phyloP scores from a whole-genome alignment of 2,113 vertebrate species.

The Apus apus region DNA sequence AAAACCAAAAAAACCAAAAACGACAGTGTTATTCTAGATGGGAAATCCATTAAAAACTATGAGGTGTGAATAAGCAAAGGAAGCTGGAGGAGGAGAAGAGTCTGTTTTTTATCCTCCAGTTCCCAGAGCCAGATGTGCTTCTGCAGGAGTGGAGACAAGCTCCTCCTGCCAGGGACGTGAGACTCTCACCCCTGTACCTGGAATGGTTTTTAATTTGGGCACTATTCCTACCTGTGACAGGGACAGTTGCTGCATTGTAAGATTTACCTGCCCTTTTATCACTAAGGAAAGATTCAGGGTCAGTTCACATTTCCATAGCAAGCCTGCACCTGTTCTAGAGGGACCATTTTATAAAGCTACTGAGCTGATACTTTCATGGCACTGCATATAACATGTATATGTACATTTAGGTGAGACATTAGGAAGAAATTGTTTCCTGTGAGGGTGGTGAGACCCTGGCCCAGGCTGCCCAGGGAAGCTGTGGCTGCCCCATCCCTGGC shows the following conservation, averaged over 20 bases:
- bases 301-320: neutral
- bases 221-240: neutral
- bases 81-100: neutral
- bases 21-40: neutral
- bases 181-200: accelerated
- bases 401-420: no score
- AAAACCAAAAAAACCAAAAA: no score
- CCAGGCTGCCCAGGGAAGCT: no score
- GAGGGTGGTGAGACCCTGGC: no score
- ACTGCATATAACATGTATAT: no score
- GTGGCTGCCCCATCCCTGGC: no score
- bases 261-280: neutral
- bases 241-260: neutral
- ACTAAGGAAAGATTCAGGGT: neutral
- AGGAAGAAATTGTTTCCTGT: no score
- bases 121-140: neutral
- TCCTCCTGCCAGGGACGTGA: accelerated
- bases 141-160: no score
- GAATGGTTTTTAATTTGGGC: neutral
- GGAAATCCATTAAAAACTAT: neutral
- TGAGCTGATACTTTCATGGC: no score
- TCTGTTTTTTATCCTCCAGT: neutral
- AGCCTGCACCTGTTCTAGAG: accelerated
- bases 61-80: neutral
- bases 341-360: neutral